Evolutionary conservation across 2,888 invertebrate genomes (phyloP), one percentile per base, ranked within the genome.

Genomic region (Cephus nigrinus): DNA sequence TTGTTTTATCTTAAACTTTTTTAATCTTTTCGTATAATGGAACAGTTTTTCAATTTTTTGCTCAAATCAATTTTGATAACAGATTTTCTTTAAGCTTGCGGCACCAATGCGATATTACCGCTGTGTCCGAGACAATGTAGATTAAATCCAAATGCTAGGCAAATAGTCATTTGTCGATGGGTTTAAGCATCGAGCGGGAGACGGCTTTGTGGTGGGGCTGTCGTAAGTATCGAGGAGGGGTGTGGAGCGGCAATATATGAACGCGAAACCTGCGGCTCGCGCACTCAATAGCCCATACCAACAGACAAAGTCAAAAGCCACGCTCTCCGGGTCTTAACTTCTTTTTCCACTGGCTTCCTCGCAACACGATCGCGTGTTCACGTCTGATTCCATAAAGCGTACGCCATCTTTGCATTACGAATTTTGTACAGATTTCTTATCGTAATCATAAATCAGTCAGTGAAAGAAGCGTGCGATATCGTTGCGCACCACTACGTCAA

Each of bases 171-270:
- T 78, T 40, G 71, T 75, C 75, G 75, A 76, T 73, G 75, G 69
- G 74, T 71, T 71, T 71, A 40, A 75, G 69, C 74, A 79, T 73
- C 75, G 76, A 74, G 79, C 76, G 80, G 76, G 79, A 75, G 79
- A 79, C 55, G 68, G 73, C 77, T 72, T 80, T 79, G 82, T 82
- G 79, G 81, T 82, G 83, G 84, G 85, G 81, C 55, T 55, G 55
- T 55, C 9, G 23, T 79, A 73, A 80, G 82, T 76, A 84, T 79
- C 78, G 80, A 83, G 80, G 82, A 81, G 81, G 81, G 81, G 86
- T 82, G 86, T 83, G 81, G 86, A 86, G 85, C 85, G 84, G 82
- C 89, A 88, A 89, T 90, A 90, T 90, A 90, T 90, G 89, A 90
- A 90, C 86, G 90, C 87, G 90, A 90, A 90, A 88, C 88, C 83